phyloP scores from a whole-genome alignment of 2,113 vertebrate species.

The Calyptommatus sinebrachiatus region DNA sequence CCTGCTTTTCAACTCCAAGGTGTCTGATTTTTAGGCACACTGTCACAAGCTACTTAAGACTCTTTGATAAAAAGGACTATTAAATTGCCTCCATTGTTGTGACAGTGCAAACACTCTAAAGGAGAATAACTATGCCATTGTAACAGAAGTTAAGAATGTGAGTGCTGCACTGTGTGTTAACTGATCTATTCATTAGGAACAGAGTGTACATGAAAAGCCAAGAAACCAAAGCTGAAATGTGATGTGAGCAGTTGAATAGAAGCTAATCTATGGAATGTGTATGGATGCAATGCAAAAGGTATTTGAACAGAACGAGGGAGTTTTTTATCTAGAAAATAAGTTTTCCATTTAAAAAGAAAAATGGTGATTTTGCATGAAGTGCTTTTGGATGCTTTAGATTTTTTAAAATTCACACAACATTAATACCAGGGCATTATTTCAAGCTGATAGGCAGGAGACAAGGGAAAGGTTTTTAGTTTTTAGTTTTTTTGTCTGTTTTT shows the following conservation, averaged over 20 bases:
- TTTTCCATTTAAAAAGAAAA: background rate
- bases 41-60: background rate
- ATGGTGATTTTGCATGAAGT: no score
- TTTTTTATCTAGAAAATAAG: conserved; percentile 7
- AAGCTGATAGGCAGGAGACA: no score
- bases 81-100: background rate
- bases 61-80: conserved; percentile 9
- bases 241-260: conserved; percentile 4
- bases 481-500: no score
- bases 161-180: background rate
- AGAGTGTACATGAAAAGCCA: background rate
- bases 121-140: background rate
- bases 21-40: conserved; percentile 31
- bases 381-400: no score
- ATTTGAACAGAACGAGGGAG: background rate
- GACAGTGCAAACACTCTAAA: background rate
- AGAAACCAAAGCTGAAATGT: background rate
- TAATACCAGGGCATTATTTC: no score
- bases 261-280: background rate
- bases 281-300: background rate
- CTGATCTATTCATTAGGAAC: background rate
- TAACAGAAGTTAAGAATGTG: background rate
- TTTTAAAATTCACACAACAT: no score
- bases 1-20: conserved; percentile 14
- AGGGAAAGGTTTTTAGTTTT: no score